Evolutionary conservation across 2,888 invertebrate species (phyloP), one percentile per base, ranked within the genome.

Genomic region (Philopedon plagiatum): DNA sequence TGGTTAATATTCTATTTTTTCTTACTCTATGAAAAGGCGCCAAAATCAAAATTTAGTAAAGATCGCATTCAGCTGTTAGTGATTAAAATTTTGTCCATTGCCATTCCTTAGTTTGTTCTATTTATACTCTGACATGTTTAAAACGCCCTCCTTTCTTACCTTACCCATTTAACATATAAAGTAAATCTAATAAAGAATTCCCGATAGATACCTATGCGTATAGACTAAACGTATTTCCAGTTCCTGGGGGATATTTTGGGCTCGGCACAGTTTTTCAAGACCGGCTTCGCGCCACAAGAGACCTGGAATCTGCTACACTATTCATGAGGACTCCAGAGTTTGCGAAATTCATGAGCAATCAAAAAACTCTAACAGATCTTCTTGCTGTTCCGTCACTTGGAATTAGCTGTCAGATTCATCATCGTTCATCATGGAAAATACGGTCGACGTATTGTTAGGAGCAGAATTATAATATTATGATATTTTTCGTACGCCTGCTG

Each of bases 341-440:
- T 65, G 56, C 21, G 65, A 57, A 65, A 65, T 65, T 65, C 57
- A 65, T 57, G 65, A 57, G 65, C 65, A 65, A 65, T 64, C 65
- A 57, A 65, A 57, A 65, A 65, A 57, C 26, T 46, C 56, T 9
- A 64, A 64, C 51, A 26, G 64, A 64, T 64, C 64, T 61, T 21
- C 26, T 34, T 39, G 57, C 57, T 57, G 21, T 57, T 39, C 34
- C 57, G 39, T 64, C 64, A 39, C 13, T 54, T 37, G 32, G 26
- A 54, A 64, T 64, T 64, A 64, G 51, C 64, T 64, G 64, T 64
- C 64, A 64, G 29, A 54, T 64, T 64, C 13, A 64, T 64, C 61
- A 61, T 61, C 61, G 61, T 61, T 46, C 46, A 46, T 61, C 61
- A 61, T 61, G 41, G 13, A 26, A 44, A 15, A 29, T n/a, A 13